These are phyloP conservation scores for Trichonephila clavipes DNA, from an alignment of 1,140 invertebrate genomes.

Conservation along the genomic window DNA sequence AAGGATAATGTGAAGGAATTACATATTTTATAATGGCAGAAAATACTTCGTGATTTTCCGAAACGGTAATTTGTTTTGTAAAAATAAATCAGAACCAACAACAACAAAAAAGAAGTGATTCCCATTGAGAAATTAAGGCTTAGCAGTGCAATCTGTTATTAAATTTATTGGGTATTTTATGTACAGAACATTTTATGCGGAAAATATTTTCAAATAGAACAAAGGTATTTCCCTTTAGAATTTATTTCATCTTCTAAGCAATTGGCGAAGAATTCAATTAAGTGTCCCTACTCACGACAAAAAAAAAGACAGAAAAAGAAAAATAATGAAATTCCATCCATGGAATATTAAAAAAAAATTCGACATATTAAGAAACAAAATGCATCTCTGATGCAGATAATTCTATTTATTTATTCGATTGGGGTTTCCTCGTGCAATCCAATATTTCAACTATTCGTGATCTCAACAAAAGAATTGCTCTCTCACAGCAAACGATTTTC, in stretches of 20 bases:
- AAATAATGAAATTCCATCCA: background rate
- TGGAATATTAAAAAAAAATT: background rate
- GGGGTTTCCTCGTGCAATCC: background rate
- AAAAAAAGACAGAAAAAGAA: background rate
- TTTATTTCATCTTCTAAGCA: background rate
- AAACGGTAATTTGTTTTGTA: background rate
- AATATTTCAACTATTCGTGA: background rate
- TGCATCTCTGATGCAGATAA: background rate
- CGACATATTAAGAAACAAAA: slow-evolving; percentile 18
- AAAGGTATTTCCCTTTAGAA: background rate
- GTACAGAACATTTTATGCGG: background rate
- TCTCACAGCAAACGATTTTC: slow-evolving; percentile 14
- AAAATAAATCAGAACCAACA: background rate
- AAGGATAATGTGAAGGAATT: background rate
- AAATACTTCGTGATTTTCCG: background rate
- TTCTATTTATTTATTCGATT: slow-evolving; percentile 44
- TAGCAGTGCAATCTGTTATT: background rate
- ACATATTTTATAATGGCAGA: background rate
- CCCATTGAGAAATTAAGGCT: background rate
- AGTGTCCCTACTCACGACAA: background rate
- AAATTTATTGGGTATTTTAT: background rate
- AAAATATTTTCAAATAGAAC: background rate
- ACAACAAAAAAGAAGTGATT: background rate
- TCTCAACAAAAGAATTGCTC: slow-evolving; percentile 36
- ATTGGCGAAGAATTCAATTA: background rate